Base-by-base conservation (phyloP, 2,113 vertebrate species). In the Argyrosomus japonicus region DNA sequence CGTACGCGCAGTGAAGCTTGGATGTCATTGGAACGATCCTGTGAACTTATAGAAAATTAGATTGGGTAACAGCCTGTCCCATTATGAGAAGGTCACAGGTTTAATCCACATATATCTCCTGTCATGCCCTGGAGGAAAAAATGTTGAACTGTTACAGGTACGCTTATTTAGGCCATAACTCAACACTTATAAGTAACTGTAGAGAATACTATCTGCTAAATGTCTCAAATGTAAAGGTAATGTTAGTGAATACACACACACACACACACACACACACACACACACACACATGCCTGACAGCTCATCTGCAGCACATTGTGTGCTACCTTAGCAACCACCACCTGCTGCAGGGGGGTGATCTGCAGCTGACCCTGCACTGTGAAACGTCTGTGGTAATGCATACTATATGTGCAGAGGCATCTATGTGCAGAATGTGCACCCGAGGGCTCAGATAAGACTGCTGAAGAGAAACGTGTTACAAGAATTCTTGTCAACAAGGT, bases 1-100 rank as follows among this genome's bases (percentile, higher is more conserved):
- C 3, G 27, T 48, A 56, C 70, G 61, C 6, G 5, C 48, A 18
- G 17, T 69, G 27, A 51, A 68, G 72, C 65, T 76, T 36, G n/a
- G 64, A 64, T 83, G 72, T 79, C 81, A 77, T 51, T 82, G 73
- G 40, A 67, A 76, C 4, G 64, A 83, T 79, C 65, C 63, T 68
- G 0, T 56, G 47, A 89, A 89, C 14, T 60, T 67, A 50, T 23
- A 86, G 36, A 80, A 83, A 83, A 84, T 81, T 32, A 80, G 8
- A 23, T 69, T 86, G 73, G 29, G 65, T 72, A 77, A 57, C 64
- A 78, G 62, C 64, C 17, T 73, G 47, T 76, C 56, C 6, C 45
- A 64, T 74, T 65, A 76, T 58, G 79, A 68, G 29, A 81, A 79
- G 81, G 76, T 86, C 72, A 84, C 57, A 57, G 43, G 53, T 82